phyloP scores from a whole-genome alignment of 2,797 vertebrate genomes.

The Lateolabrax maculatus region DNA sequence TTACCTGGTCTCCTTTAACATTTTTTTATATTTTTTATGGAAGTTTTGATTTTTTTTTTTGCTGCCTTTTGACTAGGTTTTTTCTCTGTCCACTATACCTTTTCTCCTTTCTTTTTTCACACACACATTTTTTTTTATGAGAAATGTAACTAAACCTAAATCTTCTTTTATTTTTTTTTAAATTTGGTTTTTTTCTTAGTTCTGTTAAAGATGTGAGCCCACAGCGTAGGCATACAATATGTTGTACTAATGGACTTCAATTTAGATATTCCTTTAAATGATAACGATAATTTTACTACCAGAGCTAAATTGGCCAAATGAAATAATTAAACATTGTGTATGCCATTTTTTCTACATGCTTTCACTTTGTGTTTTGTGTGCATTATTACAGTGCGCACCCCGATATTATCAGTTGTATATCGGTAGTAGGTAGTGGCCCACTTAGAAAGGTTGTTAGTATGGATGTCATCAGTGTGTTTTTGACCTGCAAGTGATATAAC shows the following conservation, averaged over 20 bases:
- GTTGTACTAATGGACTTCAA: background rate
- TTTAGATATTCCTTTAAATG: background rate
- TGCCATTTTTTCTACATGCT: background rate
- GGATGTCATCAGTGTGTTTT: background rate
- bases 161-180: background rate
- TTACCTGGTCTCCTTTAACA: background rate
- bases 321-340: background rate
- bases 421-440: background rate
- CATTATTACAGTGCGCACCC: background rate
- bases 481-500: background rate
- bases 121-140: background rate
- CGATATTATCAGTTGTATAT: background rate
- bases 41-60: background rate
- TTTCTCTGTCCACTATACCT: background rate
- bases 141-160: background rate
- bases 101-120: background rate
- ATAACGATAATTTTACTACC: constrained; percentile 3
- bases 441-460: background rate
- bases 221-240: background rate
- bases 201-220: background rate
- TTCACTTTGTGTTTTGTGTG: constrained; percentile 2
- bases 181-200: background rate
- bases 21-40: background rate
- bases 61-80: background rate
- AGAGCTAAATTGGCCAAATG: background rate